phyloP scores from a whole-genome alignment of 2,113 vertebrate species.

The Lophura nycthemera region DNA sequence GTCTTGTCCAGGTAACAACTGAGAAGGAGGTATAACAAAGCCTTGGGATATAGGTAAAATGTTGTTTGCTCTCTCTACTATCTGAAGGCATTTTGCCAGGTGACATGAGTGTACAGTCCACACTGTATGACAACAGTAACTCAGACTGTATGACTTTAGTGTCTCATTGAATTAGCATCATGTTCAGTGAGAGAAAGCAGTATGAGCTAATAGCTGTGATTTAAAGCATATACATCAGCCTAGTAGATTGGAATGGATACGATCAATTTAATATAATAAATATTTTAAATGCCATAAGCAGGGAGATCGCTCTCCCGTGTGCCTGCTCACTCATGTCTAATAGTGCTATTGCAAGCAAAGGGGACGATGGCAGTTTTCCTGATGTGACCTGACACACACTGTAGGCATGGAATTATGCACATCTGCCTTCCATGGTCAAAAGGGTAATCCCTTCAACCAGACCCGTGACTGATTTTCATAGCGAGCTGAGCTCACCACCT shows the following conservation, averaged over 20 bases:
- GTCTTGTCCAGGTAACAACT: not conserved
- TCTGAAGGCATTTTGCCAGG: not conserved
- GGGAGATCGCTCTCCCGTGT: slow-evolving; percentile 5
- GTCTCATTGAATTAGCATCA: not conserved
- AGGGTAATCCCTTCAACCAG: slow-evolving; percentile 41
- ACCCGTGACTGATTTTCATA: slow-evolving; percentile 57
- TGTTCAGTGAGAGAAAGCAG: not conserved
- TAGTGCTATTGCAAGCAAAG: slow-evolving; percentile 24
- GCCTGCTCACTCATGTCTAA: slow-evolving; percentile 32
- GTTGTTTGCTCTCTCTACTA: not conserved
- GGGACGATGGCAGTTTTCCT: slow-evolving; percentile 18
- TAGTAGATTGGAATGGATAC: slow-evolving; percentile 8
- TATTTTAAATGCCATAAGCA: slow-evolving; percentile 19
- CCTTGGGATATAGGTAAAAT: not conserved
- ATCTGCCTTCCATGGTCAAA: slow-evolving; percentile 49
- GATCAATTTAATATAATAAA: slow-evolving; percentile 48
- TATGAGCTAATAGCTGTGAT: slow-evolving; percentile 3
- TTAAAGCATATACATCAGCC: slow-evolving; percentile 22
- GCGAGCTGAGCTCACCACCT: slow-evolving; percentile 63
- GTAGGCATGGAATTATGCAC: not conserved
- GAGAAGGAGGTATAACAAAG: not conserved
- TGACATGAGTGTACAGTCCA: not conserved
- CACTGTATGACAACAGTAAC: not conserved
- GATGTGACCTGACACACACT: slow-evolving; percentile 37
- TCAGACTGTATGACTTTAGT: not conserved